Evolutionary conservation across 2,888 invertebrate genomes (phyloP).

Genomic region (Diadegma fenestrale): DNA sequence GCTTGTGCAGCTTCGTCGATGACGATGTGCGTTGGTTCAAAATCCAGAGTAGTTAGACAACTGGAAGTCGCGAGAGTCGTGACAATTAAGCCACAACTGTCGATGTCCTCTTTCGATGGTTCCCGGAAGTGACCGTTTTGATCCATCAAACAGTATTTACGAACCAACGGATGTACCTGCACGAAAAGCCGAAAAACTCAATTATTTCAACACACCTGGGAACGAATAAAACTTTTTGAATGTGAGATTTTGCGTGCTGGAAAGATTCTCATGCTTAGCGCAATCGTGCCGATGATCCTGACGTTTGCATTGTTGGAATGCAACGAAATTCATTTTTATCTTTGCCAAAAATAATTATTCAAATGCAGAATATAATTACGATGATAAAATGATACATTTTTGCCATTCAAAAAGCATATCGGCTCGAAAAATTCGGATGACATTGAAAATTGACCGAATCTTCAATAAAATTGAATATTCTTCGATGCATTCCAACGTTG

Average conservation of each 20-base stretch:
- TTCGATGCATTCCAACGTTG: too few relatives aligned
- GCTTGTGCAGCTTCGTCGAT: slow-evolving; percentile 95
- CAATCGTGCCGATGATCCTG: too few relatives aligned
- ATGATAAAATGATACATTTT: too few relatives aligned
- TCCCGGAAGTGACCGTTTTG: slow-evolving; percentile 88
- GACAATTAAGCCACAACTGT: slow-evolving; percentile 89
- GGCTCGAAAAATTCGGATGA: too few relatives aligned
- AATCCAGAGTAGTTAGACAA: slow-evolving; percentile 89
- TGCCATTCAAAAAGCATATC: too few relatives aligned
- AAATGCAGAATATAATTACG: too few relatives aligned
- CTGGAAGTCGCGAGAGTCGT: slow-evolving; percentile 93
- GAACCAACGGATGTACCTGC: slow-evolving; percentile 80
- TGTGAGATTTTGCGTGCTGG: neutral
- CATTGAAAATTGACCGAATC: too few relatives aligned
- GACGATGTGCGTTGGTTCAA: slow-evolving; percentile 92
- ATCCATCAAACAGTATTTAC: slow-evolving; percentile 90
- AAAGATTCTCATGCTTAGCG: neutral
- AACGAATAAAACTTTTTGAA: neutral
- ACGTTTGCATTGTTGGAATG: too few relatives aligned
- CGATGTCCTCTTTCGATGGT: slow-evolving; percentile 90
- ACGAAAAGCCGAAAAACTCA: slow-evolving; percentile 1
- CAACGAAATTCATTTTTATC: too few relatives aligned
- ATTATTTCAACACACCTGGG: neutral
- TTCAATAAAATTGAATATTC: too few relatives aligned
- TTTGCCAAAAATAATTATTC: too few relatives aligned